A percentile compares a stretch with the other conserved stretches of the same genome.
These are phyloP conservation scores for Mantis religiosa DNA, from an alignment of 2,888 invertebrate species.

Conservation along the genomic window DNA sequence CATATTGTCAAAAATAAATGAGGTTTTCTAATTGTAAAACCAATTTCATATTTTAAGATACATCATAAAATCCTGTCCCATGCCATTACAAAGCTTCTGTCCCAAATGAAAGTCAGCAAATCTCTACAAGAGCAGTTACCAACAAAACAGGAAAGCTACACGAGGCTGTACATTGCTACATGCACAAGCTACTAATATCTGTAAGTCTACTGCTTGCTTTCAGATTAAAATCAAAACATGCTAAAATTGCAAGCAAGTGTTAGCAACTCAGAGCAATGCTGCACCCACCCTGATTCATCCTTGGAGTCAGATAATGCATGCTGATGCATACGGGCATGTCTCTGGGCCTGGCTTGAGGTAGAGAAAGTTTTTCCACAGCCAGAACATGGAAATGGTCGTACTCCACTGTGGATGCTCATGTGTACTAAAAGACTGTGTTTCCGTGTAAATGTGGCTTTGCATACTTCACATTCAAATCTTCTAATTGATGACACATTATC, in stretches of 20 bases:
- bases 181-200: not conserved
- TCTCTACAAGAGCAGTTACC: not conserved
- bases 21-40: too few species aligned
- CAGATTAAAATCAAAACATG: not conserved
- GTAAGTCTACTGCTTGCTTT: not conserved
- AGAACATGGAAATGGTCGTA: conserved; percentile 13
- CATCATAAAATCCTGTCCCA: too few species aligned
- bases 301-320: not conserved
- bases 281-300: not conserved
- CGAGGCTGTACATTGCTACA: not conserved
- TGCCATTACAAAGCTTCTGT: not conserved
- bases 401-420: conserved; percentile 16
- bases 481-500: not conserved
- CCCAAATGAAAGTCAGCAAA: not conserved
- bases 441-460: conserved; percentile 17
- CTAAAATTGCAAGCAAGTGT: not conserved
- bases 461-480: conserved; percentile 17
- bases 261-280: not conserved
- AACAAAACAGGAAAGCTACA: not conserved
- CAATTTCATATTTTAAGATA: too few species aligned
- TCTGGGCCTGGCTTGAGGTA: conserved; percentile 3
- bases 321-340: conserved; percentile 2
- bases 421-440: conserved; percentile 19
- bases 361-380: conserved; percentile 15
- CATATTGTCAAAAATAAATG: too few species aligned